Conservation (phyloP, 2,888 invertebrate genomes). For the Lasius fuliginosus region DNA sequence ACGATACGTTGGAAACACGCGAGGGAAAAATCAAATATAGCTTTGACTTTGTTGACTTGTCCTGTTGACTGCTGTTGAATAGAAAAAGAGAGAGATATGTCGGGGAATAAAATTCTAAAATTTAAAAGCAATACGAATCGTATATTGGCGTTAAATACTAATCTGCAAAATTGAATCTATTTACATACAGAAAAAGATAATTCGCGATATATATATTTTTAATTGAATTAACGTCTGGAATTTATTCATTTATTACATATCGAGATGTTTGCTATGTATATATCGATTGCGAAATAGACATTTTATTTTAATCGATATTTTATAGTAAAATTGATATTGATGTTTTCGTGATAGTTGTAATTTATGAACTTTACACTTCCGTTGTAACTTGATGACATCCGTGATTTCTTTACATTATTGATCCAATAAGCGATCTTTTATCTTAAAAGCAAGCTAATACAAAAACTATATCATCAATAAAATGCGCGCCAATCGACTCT, state of each 20-base stretch:
- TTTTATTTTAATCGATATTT: neutral
- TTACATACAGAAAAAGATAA: neutral
- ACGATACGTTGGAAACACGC: neutral
- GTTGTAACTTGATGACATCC: slow-evolving; percentile 3
- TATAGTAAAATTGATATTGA: slow-evolving; percentile 2
- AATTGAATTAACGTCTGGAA: neutral
- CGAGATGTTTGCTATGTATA: neutral
- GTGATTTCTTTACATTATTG: slow-evolving; percentile 7
- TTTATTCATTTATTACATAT: neutral
- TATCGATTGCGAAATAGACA: neutral
- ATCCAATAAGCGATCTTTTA: neutral
- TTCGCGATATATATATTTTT: neutral
- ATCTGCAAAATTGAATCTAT: neutral
- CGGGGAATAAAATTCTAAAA: neutral
- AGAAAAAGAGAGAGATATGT: neutral
- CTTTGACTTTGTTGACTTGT: neutral
- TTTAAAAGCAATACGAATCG: neutral
- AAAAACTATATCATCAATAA: neutral
- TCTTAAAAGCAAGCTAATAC: neutral
- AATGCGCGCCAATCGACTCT: neutral
- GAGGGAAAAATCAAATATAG: neutral
- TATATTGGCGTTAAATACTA: neutral
- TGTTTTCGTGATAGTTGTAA: slow-evolving; percentile 22
- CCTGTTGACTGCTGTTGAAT: neutral
- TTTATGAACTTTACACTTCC: slow-evolving; percentile 39